Percentiles rank a stretch among this genome's conserved stretches.
phyloP scores from a whole-genome alignment of 2,888 invertebrate genomes.

The Xanthorhoe spadicearia region DNA sequence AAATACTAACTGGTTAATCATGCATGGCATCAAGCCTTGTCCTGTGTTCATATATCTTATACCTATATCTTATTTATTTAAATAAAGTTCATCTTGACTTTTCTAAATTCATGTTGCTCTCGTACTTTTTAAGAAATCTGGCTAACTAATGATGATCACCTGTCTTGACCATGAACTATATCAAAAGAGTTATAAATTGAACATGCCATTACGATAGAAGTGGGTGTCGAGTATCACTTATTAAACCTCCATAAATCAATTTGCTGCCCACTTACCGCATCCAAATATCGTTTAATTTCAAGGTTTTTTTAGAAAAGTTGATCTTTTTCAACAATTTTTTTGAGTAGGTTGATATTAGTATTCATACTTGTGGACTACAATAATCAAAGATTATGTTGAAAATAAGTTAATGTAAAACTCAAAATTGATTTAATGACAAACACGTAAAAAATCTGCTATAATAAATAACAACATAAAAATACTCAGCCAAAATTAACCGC shows the following conservation, averaged over 20 bases:
- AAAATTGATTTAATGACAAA: too few species aligned
- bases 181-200: conserved; percentile 4
- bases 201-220: conserved; percentile 9
- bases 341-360: neutral
- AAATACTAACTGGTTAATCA: too few species aligned
- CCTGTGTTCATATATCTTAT: too few species aligned
- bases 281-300: conserved; percentile 15
- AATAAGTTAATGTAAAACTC: too few species aligned
- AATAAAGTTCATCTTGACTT: too few species aligned
- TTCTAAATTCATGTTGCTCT: neutral
- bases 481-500: too few species aligned
- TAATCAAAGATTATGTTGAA: neutral
- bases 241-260: conserved; percentile 7
- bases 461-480: too few species aligned
- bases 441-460: too few species aligned
- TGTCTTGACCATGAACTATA: conserved; percentile 16
- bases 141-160: neutral
- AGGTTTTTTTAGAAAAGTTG: conserved; percentile 24
- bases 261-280: conserved; percentile 20
- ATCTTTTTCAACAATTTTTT: conserved; percentile 6
- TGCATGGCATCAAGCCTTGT: too few species aligned
- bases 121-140: neutral
- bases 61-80: too few species aligned
- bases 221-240: conserved; percentile 21
- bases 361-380: neutral